Conservation (phyloP, 1,140 invertebrate species). For the Calliphora vicina region DNA sequence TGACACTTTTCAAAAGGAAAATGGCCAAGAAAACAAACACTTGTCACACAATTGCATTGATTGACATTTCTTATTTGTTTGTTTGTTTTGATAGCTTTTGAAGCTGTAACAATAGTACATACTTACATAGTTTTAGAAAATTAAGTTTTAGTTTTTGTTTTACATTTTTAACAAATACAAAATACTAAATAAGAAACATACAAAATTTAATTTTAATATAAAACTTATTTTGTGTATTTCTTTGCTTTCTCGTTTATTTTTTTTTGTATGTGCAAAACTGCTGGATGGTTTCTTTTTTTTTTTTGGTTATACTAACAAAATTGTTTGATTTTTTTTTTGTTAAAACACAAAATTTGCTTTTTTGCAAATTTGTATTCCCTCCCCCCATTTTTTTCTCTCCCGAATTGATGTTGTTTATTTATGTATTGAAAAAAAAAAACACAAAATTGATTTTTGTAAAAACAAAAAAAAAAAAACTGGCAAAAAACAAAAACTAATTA, state of each 20-base stretch:
- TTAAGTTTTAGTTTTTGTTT: background rate
- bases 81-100: background rate
- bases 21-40: background rate
- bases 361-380: background rate
- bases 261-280: background rate
- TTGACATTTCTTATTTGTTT: background rate
- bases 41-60: background rate
- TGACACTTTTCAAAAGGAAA: too few species aligned
- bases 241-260: background rate
- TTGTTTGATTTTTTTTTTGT: background rate
- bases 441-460: conserved; percentile 36
- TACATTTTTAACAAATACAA: background rate
- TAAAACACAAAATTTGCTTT: conserved; percentile 20
- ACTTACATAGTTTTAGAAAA: background rate
- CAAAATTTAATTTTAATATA: background rate
- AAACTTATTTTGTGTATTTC: background rate
- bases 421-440: background rate
- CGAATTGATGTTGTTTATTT: background rate
- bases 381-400: background rate
- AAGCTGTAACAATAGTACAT: background rate
- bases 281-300: background rate
- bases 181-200: background rate
- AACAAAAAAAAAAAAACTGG: conserved; percentile 23
- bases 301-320: conserved; percentile 10
- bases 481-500: conserved; percentile 37